Evolutionary conservation across 1,140 invertebrate species (phyloP).

Genomic region (Drosophila sulfurigaster): DNA sequence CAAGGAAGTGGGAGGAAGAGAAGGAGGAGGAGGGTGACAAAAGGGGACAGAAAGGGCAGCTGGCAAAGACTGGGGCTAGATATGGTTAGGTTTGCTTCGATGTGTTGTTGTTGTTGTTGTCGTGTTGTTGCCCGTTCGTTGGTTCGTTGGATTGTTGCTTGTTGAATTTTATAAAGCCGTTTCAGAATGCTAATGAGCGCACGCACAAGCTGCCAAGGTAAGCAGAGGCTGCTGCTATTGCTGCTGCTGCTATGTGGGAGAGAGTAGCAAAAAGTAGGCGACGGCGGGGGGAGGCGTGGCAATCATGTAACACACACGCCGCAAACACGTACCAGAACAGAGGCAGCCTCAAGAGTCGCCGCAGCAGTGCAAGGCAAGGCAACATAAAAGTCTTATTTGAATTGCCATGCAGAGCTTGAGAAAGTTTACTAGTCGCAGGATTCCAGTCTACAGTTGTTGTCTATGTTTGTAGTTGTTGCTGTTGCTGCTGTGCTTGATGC

Average conservation of each 20-base stretch:
- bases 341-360: conserved; percentile 33
- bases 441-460: conserved; percentile 32
- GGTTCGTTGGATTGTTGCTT: conserved; percentile 58
- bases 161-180: conserved; percentile 83
- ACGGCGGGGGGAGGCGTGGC: conserved; percentile 45
- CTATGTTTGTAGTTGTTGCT: neutral
- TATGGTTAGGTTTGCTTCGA: conserved; percentile 49
- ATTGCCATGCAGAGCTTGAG: conserved; percentile 78
- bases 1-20: neutral
- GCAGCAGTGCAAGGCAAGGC: conserved; percentile 45
- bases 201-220: conserved; percentile 79
- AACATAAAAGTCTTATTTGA: conserved; percentile 82
- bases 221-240: conserved; percentile 39
- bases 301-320: conserved; percentile 80
- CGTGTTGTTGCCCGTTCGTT: conserved; percentile 25
- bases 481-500: conserved; percentile 5
- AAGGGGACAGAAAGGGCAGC: neutral
- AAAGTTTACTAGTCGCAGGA: conserved; percentile 60
- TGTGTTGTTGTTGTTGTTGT: conserved; percentile 3
- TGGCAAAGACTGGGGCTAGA: conserved; percentile 6
- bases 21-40: neutral
- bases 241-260: neutral
- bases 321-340: conserved; percentile 67
- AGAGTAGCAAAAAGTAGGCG: neutral
- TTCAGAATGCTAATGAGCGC: conserved; percentile 82